A percentile compares a stretch with the other conserved stretches of the same genome.
These are phyloP conservation scores for Trematocara unimaculatum DNA, from an alignment of 2,113 vertebrate species.

Conservation along the genomic window DNA sequence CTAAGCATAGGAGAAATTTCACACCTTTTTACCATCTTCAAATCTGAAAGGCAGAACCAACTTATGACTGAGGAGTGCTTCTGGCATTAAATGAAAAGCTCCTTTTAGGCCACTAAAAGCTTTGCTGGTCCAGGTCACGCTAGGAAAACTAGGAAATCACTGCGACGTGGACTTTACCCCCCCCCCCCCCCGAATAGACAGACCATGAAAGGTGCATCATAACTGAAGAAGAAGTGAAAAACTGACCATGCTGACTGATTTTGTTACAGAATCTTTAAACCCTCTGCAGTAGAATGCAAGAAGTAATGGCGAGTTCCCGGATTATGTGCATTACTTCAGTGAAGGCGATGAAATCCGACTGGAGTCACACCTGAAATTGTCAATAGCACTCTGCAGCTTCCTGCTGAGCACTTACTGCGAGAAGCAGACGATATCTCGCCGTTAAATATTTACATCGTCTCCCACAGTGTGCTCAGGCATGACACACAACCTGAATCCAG, in stretches of 20 bases:
- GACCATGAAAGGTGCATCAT: not conserved
- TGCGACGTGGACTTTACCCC: not conserved
- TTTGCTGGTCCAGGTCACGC: not conserved
- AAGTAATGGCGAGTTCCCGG: not conserved
- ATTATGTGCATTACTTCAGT: not conserved
- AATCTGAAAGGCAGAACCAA: not conserved
- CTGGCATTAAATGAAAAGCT: constrained; percentile 20
- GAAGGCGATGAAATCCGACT: not conserved
- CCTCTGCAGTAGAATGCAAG: not conserved
- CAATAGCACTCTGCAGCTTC: not conserved
- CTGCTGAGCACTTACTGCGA: constrained; percentile 11
- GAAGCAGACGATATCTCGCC: constrained; percentile 4
- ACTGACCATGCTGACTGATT: not conserved
- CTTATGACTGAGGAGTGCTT: constrained; percentile 8
- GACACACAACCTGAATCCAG: constrained; percentile 36
- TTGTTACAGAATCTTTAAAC: not conserved
- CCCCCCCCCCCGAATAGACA: not conserved
- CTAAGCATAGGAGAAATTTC: not conserved
- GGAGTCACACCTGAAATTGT: not conserved
- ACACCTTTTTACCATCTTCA: not conserved
- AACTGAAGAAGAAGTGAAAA: not conserved
- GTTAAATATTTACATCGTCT: constrained; percentile 63
- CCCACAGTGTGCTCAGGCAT: constrained; percentile 38
- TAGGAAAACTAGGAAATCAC: not conserved
- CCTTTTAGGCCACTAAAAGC: constrained; percentile 33